Evolutionary conservation across 2,888 invertebrate genomes (phyloP), one percentile per base, ranked within the genome.

Genomic region (Drosophila limbata): DNA sequence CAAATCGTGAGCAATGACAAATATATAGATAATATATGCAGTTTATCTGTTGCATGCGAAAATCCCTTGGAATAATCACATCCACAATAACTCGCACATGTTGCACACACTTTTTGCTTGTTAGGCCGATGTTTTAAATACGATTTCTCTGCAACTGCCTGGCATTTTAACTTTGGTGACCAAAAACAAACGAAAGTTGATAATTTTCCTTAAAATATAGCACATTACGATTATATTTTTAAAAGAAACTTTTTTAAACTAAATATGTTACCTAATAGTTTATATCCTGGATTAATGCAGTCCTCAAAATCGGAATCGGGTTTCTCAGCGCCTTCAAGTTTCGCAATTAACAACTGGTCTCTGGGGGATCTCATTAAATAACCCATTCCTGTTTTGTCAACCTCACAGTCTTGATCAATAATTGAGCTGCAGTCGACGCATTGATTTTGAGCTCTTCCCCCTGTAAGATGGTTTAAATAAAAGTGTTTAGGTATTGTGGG

Each of bases 201-300:
- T 6, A 59, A 28, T 19, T 10, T n/a, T n/a, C 48, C 59, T 59
- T 9, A 1, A 28, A 37, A 13, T 4, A 4, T 6, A 5, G 8
- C 3, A 40, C 19, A 42, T 15, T 31, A 31, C n/a, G 5, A 13
- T 1, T 15, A 4, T 15, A 3, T 9, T 4, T 4, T 10, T 5
- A 13, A 13, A 31, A 15, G 13, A n/a, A 9, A 28, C 3, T 19
- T 33, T 28, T 2, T 11, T n/a, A 6, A 6, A 10, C 5, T 11
- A n/a, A n/a, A n/a, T n/a, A n/a, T 31, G 1, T 21, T 56, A 66
- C 67, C 66, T 0, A 39, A 1, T 4, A 66, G 1, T 25, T 33
- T 56, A 4, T 68, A 66, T 4, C 39, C 67, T 17, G 56, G 35
- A 56, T 44, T 48, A 0, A 68, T 39, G 13, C 67, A 66, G 3